Percentiles rank a stretch among this genome's conserved stretches.
phyloP scores from a whole-genome alignment of 1,140 invertebrate genomes.

The Lordiphosa mommai region DNA sequence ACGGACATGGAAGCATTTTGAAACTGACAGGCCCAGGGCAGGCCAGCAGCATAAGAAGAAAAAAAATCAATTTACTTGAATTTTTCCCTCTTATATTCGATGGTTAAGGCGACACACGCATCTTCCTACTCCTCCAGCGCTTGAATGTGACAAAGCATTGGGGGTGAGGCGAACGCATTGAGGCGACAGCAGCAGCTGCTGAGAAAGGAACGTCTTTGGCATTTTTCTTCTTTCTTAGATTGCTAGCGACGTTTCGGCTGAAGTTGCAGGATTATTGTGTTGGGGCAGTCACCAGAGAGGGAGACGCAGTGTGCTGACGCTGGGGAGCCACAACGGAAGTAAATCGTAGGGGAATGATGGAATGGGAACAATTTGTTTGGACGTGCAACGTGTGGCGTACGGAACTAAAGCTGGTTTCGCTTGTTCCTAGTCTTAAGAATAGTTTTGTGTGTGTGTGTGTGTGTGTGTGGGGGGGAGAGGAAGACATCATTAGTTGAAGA shows the following conservation, averaged over 20 bases:
- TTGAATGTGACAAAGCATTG: conserved; percentile 68
- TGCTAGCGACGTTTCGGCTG: conserved; percentile 66
- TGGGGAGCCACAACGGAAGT: conserved; percentile 10
- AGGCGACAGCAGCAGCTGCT: conserved; percentile 74
- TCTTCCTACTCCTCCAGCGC: conserved; percentile 33
- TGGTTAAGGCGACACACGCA: conserved; percentile 39
- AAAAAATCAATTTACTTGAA: conserved; percentile 77
- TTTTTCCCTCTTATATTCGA: conserved; percentile 48
- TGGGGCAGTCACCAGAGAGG: conserved; percentile 26
- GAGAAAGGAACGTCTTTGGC: conserved; percentile 37
- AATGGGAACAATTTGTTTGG: conserved; percentile 67
- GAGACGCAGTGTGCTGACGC: neutral
- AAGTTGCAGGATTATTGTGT: conserved; percentile 71
- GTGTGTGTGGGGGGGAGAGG: conserved; percentile 1
- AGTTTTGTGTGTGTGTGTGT: conserved; percentile 22
- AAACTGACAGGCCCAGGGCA: conserved; percentile 54
- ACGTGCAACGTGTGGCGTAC: conserved; percentile 70
- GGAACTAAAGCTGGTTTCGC: conserved; percentile 59
- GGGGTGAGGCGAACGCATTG: conserved; percentile 12
- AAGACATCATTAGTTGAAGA: conserved; percentile 8
- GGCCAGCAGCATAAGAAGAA: conserved; percentile 9
- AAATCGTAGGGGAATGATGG: conserved; percentile 15
- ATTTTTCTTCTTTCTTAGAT: conserved; percentile 69
- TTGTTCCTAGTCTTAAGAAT: conserved; percentile 10
- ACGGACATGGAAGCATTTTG: conserved; percentile 42